Conservation (phyloP, 2,888 invertebrate genomes). For the Drosophila borealis region DNA sequence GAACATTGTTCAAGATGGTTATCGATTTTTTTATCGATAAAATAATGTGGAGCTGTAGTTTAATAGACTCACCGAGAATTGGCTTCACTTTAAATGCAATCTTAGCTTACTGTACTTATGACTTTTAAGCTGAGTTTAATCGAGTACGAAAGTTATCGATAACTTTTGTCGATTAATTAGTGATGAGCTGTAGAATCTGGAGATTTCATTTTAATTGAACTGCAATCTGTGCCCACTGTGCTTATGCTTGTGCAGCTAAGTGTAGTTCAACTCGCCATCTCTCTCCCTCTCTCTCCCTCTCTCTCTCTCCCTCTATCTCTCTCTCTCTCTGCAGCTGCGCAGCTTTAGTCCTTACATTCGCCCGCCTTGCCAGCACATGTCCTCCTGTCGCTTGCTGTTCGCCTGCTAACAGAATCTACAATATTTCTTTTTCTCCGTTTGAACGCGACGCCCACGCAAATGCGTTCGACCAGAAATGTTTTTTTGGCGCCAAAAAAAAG, state of each 20-base stretch:
- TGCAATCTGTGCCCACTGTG: not conserved
- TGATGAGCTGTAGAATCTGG: too few species aligned
- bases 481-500: conserved; percentile 65
- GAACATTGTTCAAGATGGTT: too few species aligned
- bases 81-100: too few species aligned
- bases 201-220: too few species aligned
- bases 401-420: conserved; percentile 82
- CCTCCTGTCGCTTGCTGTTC: conserved; percentile 54
- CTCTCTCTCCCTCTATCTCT: conserved; percentile 3
- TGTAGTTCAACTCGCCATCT: not conserved
- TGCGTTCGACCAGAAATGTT: conserved; percentile 6
- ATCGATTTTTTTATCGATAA: too few species aligned
- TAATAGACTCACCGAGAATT: too few species aligned
- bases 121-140: too few species aligned
- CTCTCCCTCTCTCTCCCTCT: not conserved
- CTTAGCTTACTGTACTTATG: too few species aligned
- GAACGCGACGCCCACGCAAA: conserved; percentile 81
- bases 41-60: too few species aligned
- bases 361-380: not conserved
- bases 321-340: conserved; percentile 59
- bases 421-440: conserved; percentile 82
- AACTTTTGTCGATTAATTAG: too few species aligned
- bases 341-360: conserved; percentile 18
- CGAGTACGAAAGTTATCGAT: too few species aligned
- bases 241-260: not conserved